A percentile compares a stretch with the other conserved stretches of the same genome.
Conservation (phyloP, 1,140 invertebrate species). For the Metaphire vulgaris region DNA sequence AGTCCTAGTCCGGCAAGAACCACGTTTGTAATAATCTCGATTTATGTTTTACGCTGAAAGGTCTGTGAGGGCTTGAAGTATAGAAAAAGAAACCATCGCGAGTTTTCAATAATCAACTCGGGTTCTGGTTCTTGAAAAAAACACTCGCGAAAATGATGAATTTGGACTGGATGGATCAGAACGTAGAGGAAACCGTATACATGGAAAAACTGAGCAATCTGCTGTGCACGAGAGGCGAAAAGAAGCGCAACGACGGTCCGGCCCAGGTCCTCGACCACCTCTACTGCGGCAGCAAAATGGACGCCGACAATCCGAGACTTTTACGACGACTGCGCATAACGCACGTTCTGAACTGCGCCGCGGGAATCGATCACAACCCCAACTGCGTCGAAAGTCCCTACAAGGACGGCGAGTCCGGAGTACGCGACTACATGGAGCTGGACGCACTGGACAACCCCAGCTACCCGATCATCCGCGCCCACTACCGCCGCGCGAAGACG, state of each 20-base stretch:
- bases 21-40: no score
- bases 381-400: slow-evolving; percentile 16
- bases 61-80: no score
- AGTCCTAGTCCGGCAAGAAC: no score
- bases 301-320: slow-evolving; percentile 13
- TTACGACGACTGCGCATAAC: slow-evolving; percentile 19
- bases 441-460: slow-evolving; percentile 25
- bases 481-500: slow-evolving; percentile 10
- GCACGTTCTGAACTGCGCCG: slow-evolving; percentile 30
- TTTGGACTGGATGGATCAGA: neutral
- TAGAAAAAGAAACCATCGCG: no score
- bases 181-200: neutral
- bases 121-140: no score
- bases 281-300: slow-evolving; percentile 24
- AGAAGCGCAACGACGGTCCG: slow-evolving; percentile 10
- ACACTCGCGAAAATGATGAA: no score
- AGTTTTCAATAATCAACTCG: no score
- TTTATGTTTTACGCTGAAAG: no score
- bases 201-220: neutral
- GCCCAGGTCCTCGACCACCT: slow-evolving; percentile 23
- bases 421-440: slow-evolving; percentile 23
- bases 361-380: neutral
- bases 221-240: neutral
- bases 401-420: slow-evolving; percentile 13
- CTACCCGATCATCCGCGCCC: slow-evolving; percentile 21